Base-by-base conservation (phyloP, 1,140 invertebrate genomes). In the Atta colombica region DNA sequence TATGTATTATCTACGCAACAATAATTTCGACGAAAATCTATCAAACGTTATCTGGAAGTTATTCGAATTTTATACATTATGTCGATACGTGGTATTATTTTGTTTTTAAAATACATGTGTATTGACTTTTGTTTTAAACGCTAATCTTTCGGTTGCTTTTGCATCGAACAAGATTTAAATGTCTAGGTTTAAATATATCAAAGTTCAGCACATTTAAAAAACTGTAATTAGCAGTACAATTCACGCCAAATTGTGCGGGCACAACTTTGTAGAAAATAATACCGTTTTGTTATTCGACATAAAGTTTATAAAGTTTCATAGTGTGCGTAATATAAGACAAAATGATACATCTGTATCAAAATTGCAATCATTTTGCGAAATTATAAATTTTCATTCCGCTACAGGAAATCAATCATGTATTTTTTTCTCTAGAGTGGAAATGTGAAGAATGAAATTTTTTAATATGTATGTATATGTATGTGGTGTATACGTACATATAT, bases 41-140 rank as follows among this genome's bases (percentile, higher is more conserved):
- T 35, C 35, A 21, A 31, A 4, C 18, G 8, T 81, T 69, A 6
- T 78, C 14, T 49, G 49, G 8, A 69, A n/a, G 35, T 39, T 69
- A 39, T 81, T 31, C 53, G 10, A 45, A 25, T 82, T 82, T 72
- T 82, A 69, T 55, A 14, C 4, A 31, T 53, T 68, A 28, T 72
- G 28, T 74, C 58, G 16, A 84, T 61, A 28, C 28, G 21, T 35
- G 39, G 21, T 58, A 65, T 51, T 51, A 60, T 61, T 75, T 84
- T 84, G 6, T 63, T 84, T 75, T 84, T 84, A 51, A 6, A 51
- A 49, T 61, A 5, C 16, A 21, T 14, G 16, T 53, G n/a, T 69
- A 10, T 51, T 51, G 58, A 74, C 28, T 51, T 74, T 31, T 49
- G 35, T 71, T 84, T 75, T 84, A 84, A 61, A 25, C 31, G 10